phyloP scores from a whole-genome alignment of 1,140 invertebrate genomes.

The Hylaeus anthracinus region DNA sequence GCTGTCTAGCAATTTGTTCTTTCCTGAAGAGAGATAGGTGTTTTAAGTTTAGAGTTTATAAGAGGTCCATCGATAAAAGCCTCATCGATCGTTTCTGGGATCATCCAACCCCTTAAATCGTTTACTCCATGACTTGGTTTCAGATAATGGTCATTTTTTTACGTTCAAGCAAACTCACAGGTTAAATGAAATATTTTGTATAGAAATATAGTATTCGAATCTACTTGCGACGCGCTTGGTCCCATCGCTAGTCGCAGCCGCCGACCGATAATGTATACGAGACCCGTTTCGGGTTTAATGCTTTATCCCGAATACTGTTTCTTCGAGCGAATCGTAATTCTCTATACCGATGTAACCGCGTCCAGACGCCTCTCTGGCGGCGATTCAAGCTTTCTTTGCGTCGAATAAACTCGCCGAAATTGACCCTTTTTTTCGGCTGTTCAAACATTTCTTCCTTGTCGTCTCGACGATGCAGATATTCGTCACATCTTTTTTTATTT shows the following conservation, averaged over 20 bases:
- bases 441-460: not conserved
- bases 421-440: not conserved
- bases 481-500: not conserved
- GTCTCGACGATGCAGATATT: not conserved
- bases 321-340: conserved; percentile 13
- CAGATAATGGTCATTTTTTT: no score
- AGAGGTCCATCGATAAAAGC: no score
- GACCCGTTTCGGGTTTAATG: conserved; percentile 29
- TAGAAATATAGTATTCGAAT: no score
- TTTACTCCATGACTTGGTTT: no score
- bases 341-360: not conserved
- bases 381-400: not conserved
- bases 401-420: conserved; percentile 3
- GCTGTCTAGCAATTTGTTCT: no score
- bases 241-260: conserved; percentile 20
- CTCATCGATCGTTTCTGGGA: no score
- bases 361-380: conserved; percentile 8
- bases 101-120: no score
- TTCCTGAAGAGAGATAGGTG: no score
- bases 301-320: conserved; percentile 18
- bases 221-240: not conserved
- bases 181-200: no score
- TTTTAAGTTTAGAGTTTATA: no score
- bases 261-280: conserved; percentile 17
- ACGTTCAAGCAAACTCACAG: no score